These are phyloP conservation scores for Rhombomys opimus DNA, from an alignment of 2,113 vertebrate species.

Conservation along the genomic window DNA sequence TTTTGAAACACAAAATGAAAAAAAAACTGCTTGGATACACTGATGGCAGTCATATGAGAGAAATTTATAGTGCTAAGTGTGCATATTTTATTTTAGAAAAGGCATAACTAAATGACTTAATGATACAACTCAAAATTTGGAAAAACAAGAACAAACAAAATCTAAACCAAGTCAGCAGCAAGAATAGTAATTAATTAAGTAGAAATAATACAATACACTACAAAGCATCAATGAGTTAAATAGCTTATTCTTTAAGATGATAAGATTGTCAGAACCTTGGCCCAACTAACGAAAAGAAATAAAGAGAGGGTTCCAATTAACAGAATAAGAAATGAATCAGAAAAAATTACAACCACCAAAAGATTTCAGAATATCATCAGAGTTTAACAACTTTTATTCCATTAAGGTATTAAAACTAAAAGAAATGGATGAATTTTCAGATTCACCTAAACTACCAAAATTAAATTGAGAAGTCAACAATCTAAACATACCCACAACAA, in stretches of 20 bases:
- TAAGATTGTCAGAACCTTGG: background rate
- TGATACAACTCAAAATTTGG: background rate
- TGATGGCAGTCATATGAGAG: background rate
- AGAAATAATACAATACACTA: background rate
- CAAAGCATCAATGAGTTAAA: background rate
- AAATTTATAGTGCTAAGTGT: background rate
- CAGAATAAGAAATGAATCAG: background rate
- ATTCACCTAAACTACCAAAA: too few species aligned
- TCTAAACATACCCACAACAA: background rate
- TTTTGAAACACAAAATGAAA: background rate
- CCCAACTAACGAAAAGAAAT: background rate
- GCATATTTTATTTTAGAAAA: background rate
- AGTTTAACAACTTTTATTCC: background rate
- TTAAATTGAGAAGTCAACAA: background rate
- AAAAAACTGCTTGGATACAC: background rate
- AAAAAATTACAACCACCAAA: background rate
- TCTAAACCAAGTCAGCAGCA: background rate
- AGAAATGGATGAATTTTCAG: background rate
- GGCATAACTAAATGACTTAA: background rate
- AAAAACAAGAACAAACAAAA: background rate
- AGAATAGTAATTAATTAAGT: background rate
- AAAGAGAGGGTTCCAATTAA: background rate
- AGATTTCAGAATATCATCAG: background rate
- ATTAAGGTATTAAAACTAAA: background rate
- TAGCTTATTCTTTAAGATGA: background rate